Base-by-base conservation (phyloP, 2,113 vertebrate species). In the Ciconia boyciana region DNA sequence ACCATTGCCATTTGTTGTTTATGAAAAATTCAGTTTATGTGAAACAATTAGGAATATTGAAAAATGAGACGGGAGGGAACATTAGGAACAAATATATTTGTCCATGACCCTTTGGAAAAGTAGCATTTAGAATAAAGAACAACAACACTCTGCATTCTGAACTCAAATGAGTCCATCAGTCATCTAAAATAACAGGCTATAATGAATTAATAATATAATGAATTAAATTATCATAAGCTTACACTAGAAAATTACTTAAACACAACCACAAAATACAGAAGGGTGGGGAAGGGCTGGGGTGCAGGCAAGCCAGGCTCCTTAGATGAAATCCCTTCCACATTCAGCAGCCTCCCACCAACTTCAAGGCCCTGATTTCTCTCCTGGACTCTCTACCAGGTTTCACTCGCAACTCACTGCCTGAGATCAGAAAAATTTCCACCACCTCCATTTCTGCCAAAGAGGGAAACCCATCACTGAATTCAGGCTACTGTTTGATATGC, bases 1-100 rank as follows among this genome's bases (percentile, higher is more conserved):
- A 74, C 76, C 26, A 32, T 4, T 90, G 79, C 72, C 82, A 71
- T 68, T 94, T 81, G 51, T 44, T 93, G 65, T 41, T 95, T 86
- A 83, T 80, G 76, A 86, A 91, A 90, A 85, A 65, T 43, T 29
- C 57, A 29, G 19, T 54, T 90, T 52, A 79, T 74, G 62, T 0
- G 1, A 83, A 93, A 77, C 62, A 75, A 39, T 58, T 62, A 66
- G 54, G 71, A 86, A 90, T 70, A 80, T 9, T 62, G 48, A 77
- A 90, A 92, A 86, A 80, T 16, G 10, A 88, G 54, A 83, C 32
- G 2, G 36, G 19, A 85, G 21, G 75, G 57, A 94, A 71, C 26
- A 79, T 61, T 57, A 72, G 69, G 57, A 90, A 77, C 13, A 80
- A 70, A 83, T 58, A 15, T 34, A 66, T 77, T 83, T 80, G 55